Percentiles rank a stretch among this genome's conserved stretches.
These are phyloP conservation scores for Lacanobia oleracea DNA, from an alignment of 2,888 invertebrate species.

Conservation along the genomic window DNA sequence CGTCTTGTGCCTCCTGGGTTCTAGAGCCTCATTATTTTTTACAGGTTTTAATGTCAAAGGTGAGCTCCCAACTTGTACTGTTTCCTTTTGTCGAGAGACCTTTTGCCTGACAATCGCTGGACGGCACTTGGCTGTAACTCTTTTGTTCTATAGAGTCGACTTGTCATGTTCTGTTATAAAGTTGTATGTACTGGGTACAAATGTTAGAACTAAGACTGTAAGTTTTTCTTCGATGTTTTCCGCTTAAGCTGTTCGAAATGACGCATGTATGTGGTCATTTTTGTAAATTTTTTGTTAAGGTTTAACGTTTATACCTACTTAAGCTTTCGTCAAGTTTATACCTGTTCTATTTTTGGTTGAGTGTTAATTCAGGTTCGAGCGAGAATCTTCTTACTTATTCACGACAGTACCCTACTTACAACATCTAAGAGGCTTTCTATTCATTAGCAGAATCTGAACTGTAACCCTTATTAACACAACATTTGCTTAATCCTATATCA, in stretches of 20 bases:
- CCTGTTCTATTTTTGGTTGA: constrained; percentile 5
- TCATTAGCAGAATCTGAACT: constrained; percentile 38
- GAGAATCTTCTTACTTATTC: constrained; percentile 35
- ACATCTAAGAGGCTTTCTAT: constrained; percentile 35
- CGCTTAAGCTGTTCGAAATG: not conserved
- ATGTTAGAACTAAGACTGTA: not conserved
- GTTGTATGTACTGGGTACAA: not conserved
- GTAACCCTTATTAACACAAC: constrained; percentile 27
- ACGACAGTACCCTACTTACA: constrained; percentile 5
- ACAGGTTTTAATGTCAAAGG: constrained; percentile 56
- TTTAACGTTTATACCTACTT: not conserved
- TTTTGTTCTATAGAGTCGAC: constrained; percentile 28
- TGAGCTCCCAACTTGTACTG: constrained; percentile 22
- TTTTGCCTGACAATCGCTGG: constrained; percentile 34
- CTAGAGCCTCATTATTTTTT: constrained; percentile 43
- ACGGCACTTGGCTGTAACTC: constrained; percentile 10
- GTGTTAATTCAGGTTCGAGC: not conserved
- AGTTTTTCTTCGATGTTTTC: not conserved
- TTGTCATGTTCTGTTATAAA: constrained; percentile 19
- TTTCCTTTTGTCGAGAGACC: constrained; percentile 32
- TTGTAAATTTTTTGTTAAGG: not conserved
- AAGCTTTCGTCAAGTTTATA: no score
- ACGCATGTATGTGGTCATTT: not conserved
- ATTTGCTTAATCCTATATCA: constrained; percentile 11
- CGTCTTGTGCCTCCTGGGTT: constrained; percentile 1